A percentile compares a stretch with the other conserved stretches of the same genome.
These are phyloP conservation scores for Euphonia xanthogaster DNA, from an alignment of 2,797 vertebrate species.

Conservation along the genomic window DNA sequence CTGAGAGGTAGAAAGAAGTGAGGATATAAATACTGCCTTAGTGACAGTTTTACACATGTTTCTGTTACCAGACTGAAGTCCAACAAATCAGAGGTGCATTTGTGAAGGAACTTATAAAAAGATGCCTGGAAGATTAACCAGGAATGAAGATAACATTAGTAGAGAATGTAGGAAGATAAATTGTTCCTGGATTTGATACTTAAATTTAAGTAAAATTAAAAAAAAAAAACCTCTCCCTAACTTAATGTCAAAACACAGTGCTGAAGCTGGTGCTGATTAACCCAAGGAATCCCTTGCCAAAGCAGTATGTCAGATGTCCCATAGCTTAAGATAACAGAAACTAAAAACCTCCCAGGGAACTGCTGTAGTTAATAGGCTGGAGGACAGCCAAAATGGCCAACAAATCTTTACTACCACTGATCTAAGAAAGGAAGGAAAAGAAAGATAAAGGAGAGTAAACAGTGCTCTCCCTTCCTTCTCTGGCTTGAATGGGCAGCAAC, in stretches of 20 bases:
- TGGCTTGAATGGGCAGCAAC: not conserved
- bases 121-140: not conserved
- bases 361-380: conserved; percentile 20
- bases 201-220: not conserved
- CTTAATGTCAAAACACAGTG: not conserved
- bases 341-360: not conserved
- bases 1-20: not conserved
- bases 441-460: conserved; percentile 31
- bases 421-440: conserved; percentile 4
- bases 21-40: not conserved
- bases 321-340: not conserved
- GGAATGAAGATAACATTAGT: not conserved
- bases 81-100: not conserved
- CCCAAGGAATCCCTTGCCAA: not conserved
- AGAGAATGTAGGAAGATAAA: not conserved
- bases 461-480: not conserved
- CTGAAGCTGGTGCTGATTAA: not conserved
- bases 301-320: conserved; percentile 9
- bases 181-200: not conserved
- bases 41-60: not conserved
- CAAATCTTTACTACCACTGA: not conserved
- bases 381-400: conserved; percentile 10
- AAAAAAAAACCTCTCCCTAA: not conserved
- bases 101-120: not conserved
- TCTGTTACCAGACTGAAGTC: not conserved